Conservation (phyloP, 2,888 invertebrate genomes). For the Griposia aprilina region DNA sequence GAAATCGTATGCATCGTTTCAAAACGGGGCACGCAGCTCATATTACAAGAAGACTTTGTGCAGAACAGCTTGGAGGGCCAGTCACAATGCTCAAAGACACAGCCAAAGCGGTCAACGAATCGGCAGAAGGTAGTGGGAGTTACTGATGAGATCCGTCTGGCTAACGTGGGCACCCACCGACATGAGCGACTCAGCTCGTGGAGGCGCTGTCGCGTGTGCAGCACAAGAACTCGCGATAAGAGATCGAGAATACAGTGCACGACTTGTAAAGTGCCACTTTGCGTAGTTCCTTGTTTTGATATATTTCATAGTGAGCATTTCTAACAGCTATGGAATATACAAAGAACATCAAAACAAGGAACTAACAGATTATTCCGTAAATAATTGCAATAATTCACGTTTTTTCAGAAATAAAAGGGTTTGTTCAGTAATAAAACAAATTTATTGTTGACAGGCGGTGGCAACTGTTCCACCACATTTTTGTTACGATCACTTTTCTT, state of each 20-base stretch:
- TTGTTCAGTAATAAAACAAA: no score
- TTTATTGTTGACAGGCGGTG: background rate
- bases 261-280: conserved; percentile 19
- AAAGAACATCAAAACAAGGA: background rate
- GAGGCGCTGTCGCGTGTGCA: conserved; percentile 8
- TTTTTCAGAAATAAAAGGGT: background rate
- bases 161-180: background rate
- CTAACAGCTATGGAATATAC: background rate
- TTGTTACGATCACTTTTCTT: background rate
- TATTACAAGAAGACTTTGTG: background rate
- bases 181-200: background rate
- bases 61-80: background rate
- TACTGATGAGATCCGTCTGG: background rate
- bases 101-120: background rate
- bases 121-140: background rate
- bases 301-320: conserved; percentile 1
- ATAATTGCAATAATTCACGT: background rate
- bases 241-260: conserved; percentile 3
- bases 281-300: conserved; percentile 12
- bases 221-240: conserved; percentile 1
- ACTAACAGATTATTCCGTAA: background rate
- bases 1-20: background rate
- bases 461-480: background rate
- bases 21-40: background rate
- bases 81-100: background rate